Conservation (phyloP, 2,113 vertebrate genomes). For the Alethe castanea region DNA sequence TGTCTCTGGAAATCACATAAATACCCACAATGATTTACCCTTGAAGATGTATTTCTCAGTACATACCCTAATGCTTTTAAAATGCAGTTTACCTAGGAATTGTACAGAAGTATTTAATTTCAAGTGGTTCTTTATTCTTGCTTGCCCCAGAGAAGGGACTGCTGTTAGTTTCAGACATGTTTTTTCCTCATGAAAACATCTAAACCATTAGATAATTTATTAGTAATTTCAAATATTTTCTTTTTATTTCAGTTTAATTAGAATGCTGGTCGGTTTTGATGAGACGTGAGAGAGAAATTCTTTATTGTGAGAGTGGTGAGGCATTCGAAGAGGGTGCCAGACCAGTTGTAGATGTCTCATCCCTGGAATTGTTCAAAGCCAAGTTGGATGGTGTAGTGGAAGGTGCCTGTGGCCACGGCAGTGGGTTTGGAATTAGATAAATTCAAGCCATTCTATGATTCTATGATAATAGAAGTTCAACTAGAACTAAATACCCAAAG, state of each 20-base stretch:
- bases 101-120: background rate
- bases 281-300: background rate
- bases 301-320: background rate
- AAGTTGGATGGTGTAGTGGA: background rate
- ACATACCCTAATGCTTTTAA: background rate
- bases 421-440: background rate
- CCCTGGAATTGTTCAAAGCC: background rate
- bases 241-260: background rate
- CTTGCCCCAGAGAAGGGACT: background rate
- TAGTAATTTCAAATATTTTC: background rate
- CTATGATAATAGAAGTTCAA: background rate
- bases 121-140: background rate
- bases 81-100: background rate
- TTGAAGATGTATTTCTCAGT: background rate
- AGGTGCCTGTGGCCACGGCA: fast-evolving
- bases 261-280: background rate
- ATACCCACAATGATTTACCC: background rate
- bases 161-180: background rate
- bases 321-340: background rate
- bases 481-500: background rate
- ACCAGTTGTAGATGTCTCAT: background rate
- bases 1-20: background rate
- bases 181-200: background rate
- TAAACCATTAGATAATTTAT: background rate
- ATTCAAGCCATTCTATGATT: background rate